Conservation (phyloP, 2,113 vertebrate species). For the Microcebus griseorufus region DNA sequence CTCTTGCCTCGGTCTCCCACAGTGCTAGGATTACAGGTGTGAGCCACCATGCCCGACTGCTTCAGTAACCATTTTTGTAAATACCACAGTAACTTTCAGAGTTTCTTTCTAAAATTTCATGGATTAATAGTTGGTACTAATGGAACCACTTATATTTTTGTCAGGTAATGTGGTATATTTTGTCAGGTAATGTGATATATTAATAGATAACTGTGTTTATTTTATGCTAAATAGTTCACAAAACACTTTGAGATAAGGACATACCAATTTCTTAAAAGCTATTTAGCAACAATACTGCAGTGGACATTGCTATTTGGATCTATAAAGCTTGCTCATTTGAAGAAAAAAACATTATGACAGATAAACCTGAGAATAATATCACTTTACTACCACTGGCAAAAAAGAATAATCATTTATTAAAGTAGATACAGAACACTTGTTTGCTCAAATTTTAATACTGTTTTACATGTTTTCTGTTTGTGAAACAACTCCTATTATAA, state of each 20-base stretch:
- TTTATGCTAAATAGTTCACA: background rate
- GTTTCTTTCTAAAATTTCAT: background rate
- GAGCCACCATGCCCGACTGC: no score
- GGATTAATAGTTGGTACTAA: background rate
- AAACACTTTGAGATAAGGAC: background rate
- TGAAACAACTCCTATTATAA: conserved; percentile 66
- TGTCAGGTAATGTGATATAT: background rate
- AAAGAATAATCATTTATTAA: conserved; percentile 81
- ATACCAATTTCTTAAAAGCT: background rate
- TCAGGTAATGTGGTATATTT: background rate
- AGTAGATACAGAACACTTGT: conserved; percentile 80
- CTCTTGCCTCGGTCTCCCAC: no score
- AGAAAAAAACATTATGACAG: conserved; percentile 20
- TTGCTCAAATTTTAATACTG: conserved; percentile 80
- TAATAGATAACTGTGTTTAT: background rate
- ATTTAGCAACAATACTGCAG: background rate
- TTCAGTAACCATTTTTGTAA: background rate
- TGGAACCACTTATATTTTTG: background rate
- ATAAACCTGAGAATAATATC: conserved; percentile 4
- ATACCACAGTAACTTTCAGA: background rate
- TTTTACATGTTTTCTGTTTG: conserved; percentile 76
- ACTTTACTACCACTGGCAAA: conserved; percentile 35
- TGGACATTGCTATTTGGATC: background rate
- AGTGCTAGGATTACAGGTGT: no score
- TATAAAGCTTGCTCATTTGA: background rate